Evolutionary conservation across 53 echinoderm and acorn worm genomes (phyloP).

Genomic region (Luidia sarsii): DNA sequence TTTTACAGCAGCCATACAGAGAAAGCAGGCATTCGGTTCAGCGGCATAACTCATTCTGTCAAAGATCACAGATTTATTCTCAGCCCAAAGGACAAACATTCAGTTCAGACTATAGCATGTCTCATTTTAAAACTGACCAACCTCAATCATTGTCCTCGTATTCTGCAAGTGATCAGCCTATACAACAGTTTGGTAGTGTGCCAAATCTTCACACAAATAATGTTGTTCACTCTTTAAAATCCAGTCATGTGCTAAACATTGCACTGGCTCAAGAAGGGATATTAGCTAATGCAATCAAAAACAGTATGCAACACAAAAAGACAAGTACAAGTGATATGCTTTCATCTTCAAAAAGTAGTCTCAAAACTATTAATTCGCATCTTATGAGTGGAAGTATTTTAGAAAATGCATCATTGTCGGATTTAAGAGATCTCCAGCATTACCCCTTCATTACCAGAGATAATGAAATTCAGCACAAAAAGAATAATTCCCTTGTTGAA

Average conservation of each 20-base stretch:
- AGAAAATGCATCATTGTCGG: too few species aligned
- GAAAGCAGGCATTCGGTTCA: neutral
- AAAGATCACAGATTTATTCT: neutral
- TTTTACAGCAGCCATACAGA: neutral
- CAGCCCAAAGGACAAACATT: slow-evolving; percentile 7
- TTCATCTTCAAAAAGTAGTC: neutral
- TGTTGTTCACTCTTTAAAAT: neutral
- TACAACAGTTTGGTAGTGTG: slow-evolving; percentile 23
- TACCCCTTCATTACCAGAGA: too few species aligned
- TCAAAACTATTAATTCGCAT: neutral
- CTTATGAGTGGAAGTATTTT: too few species aligned
- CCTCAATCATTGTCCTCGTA: neutral
- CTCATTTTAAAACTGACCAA: neutral
- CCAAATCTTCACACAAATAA: slow-evolving; percentile 22
- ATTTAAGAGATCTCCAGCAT: too few species aligned
- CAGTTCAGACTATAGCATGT: neutral
- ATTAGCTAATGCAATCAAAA: slow-evolving; percentile 46
- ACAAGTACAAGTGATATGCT: neutral
- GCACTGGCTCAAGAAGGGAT: slow-evolving; percentile 33
- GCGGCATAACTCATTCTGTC: slow-evolving; percentile 24
- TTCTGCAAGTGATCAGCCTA: neutral
- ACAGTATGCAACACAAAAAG: slow-evolving; percentile 9
- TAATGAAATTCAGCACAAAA: too few species aligned
- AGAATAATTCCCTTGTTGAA: too few species aligned
- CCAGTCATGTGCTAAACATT: slow-evolving; percentile 34